These are phyloP conservation scores for Mesodorylaimus sp. DNA, from an alignment of 2,888 invertebrate genomes.

Conservation along the genomic window DNA sequence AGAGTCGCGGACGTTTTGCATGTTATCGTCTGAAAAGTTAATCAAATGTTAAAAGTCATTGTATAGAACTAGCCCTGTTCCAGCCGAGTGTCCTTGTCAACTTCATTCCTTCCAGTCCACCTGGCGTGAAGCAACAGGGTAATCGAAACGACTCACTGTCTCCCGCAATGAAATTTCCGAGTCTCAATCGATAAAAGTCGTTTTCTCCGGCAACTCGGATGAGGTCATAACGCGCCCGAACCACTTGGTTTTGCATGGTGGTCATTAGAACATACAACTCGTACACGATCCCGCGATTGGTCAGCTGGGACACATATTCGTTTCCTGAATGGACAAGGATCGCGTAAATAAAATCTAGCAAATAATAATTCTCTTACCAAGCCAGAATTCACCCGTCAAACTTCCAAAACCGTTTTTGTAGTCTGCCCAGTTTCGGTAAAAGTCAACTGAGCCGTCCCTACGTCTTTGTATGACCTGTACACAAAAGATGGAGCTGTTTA, in stretches of 20 bases:
- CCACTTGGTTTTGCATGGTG: background rate
- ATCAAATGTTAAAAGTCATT: too few relatives aligned
- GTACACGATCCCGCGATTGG: background rate
- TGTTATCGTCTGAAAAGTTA: background rate
- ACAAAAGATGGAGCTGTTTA: background rate
- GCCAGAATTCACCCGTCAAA: background rate
- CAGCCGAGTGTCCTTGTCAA: too few relatives aligned
- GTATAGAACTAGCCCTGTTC: too few relatives aligned
- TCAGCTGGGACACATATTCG: constrained; percentile 7
- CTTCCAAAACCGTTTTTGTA: background rate
- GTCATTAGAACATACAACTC: constrained; percentile 5
- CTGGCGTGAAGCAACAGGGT: background rate
- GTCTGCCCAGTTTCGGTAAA: background rate
- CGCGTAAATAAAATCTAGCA: background rate
- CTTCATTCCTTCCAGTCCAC: too few relatives aligned
- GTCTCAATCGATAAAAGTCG: constrained; percentile 2
- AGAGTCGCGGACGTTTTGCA: background rate
- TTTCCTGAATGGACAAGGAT: constrained; percentile 6
- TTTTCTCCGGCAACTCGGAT: background rate
- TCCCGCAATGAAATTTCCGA: constrained; percentile 5
- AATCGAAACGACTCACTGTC: background rate
- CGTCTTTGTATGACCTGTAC: background rate
- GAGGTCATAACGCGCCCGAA: constrained; percentile 1
- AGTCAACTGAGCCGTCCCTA: background rate
- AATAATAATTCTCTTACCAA: background rate